phyloP scores from a whole-genome alignment of 2,797 vertebrate genomes.

The Eulemur coronatus region DNA sequence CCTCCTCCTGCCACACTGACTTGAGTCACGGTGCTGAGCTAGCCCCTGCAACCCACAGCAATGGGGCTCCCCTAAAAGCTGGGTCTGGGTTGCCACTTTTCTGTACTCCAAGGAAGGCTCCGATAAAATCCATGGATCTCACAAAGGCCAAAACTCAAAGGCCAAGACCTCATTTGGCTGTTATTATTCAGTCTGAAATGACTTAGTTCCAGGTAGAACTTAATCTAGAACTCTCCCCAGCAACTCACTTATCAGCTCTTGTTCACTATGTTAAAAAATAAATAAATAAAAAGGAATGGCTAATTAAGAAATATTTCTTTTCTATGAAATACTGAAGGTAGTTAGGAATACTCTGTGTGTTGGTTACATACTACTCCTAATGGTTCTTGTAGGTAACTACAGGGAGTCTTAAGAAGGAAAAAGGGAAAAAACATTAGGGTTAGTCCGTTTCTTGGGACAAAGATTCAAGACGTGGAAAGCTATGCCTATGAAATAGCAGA shows the following conservation, averaged over 20 bases:
- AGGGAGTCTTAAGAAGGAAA: neutral
- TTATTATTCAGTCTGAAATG: neutral
- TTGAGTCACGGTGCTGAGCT: neutral
- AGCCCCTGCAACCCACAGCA: neutral
- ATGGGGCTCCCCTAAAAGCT: neutral
- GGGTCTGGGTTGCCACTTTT: neutral
- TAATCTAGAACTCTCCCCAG: neutral
- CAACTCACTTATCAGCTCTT: neutral
- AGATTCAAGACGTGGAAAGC: neutral
- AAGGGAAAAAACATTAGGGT: neutral
- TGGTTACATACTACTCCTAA: neutral
- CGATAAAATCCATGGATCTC: neutral
- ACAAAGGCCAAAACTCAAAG: neutral
- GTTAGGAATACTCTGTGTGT: neutral
- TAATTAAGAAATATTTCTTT: conserved; percentile 4
- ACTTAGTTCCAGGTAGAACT: neutral
- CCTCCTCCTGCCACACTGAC: too few species aligned
- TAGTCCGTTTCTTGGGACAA: neutral
- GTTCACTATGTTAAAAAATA: neutral
- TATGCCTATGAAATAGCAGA: neutral
- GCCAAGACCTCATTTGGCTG: neutral
- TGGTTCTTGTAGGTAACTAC: neutral
- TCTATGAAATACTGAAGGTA: neutral
- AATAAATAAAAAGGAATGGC: neutral
- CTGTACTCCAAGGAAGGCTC: neutral